Evolutionary conservation across 1,140 invertebrate species (phyloP).

Genomic region (Portunus trituberculatus): DNA sequence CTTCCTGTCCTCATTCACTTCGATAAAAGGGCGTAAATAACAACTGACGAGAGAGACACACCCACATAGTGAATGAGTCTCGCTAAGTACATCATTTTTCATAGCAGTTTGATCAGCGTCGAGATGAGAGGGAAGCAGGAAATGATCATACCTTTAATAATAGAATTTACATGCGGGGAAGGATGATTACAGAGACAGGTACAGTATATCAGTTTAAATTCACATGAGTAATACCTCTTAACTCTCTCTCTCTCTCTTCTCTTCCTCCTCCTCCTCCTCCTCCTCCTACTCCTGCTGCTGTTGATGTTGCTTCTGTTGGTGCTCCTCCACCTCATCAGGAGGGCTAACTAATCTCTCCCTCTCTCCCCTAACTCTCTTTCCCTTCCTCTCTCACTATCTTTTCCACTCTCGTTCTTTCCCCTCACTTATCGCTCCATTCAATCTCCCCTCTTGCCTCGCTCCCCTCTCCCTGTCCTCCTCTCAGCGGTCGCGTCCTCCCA

Average conservation of each 20-base stretch:
- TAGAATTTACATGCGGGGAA: too few species aligned
- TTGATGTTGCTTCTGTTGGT: background rate
- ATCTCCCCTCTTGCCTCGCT: background rate
- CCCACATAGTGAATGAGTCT: too few species aligned
- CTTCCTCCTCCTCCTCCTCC: background rate
- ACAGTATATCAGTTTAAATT: too few species aligned
- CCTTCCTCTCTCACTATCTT: background rate
- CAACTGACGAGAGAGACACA: too few species aligned
- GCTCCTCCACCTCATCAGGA: background rate
- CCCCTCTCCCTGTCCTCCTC: background rate
- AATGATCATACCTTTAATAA: too few species aligned
- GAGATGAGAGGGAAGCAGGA: too few species aligned
- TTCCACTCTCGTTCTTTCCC: slow-evolving; percentile 6
- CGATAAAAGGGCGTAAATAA: too few species aligned
- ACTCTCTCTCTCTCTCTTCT: background rate
- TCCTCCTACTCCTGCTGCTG: background rate
- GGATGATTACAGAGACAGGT: too few species aligned
- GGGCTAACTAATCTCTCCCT: background rate
- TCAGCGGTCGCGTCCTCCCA: background rate
- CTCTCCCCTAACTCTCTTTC: background rate
- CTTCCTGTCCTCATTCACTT: too few species aligned
- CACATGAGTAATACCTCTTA: too few species aligned
- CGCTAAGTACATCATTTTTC: too few species aligned
- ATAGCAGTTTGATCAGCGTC: too few species aligned
- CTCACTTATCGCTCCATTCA: slow-evolving; percentile 21